Percentiles rank a stretch among this genome's conserved stretches.
These are phyloP conservation scores for Serranus cabrilla DNA, from an alignment of 2,797 vertebrate species.

Conservation along the genomic window DNA sequence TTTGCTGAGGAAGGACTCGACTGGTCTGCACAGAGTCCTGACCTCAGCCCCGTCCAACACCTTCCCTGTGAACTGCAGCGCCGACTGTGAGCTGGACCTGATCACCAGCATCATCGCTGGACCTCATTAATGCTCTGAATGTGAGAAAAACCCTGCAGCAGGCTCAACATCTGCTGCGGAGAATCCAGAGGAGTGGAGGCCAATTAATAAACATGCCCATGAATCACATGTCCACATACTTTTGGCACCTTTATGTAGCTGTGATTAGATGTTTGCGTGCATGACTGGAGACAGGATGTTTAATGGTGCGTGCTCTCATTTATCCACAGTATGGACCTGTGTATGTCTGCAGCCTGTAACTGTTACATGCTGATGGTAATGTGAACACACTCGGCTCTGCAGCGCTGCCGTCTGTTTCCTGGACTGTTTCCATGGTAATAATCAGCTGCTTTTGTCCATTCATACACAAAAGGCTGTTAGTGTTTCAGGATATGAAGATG, in stretches of 20 bases:
- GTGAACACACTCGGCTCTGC: slow-evolving; percentile 26
- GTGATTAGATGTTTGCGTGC: neutral
- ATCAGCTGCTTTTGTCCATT: slow-evolving; percentile 34
- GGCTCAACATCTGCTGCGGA: too few relatives aligned
- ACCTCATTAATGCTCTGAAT: too few relatives aligned
- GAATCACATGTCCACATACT: neutral
- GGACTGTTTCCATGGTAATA: slow-evolving; percentile 65
- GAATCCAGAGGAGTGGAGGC: too few relatives aligned
- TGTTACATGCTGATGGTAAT: slow-evolving; percentile 19
- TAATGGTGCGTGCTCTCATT: neutral
- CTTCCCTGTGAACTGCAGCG: too few relatives aligned
- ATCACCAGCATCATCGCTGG: too few relatives aligned
- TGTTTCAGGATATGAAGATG: slow-evolving; percentile 40
- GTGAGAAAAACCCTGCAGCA: too few relatives aligned
- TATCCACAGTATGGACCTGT: neutral
- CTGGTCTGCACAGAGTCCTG: too few relatives aligned
- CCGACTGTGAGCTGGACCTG: too few relatives aligned
- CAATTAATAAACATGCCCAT: too few relatives aligned
- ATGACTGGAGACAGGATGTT: neutral
- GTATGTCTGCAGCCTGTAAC: slow-evolving; percentile 3
- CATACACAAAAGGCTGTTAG: slow-evolving; percentile 42
- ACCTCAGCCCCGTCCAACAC: too few relatives aligned
- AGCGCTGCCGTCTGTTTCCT: slow-evolving; percentile 20
- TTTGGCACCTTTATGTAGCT: neutral
- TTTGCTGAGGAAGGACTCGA: too few relatives aligned